Evolutionary conservation across 2,888 invertebrate species (phyloP).

Genomic region (Brachyptera putata): DNA sequence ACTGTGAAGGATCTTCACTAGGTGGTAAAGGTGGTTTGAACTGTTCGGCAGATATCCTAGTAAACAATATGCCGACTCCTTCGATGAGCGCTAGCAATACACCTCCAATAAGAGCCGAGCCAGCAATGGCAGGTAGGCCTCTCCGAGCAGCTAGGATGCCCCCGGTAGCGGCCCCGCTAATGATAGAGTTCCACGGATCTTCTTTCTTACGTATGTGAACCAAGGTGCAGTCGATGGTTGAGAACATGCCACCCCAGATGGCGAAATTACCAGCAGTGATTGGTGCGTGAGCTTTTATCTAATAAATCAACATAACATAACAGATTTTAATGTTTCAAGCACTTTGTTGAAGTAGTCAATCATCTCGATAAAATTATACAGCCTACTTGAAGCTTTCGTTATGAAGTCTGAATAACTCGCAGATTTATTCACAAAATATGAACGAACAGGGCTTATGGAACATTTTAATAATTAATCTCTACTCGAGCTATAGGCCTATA

Average conservation of each 20-base stretch:
- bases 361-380: too few species aligned
- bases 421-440: too few species aligned
- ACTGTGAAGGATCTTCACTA: constrained; percentile 70
- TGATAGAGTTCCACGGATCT: constrained; percentile 96
- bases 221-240: constrained; percentile 93
- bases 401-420: too few species aligned
- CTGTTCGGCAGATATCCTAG: constrained; percentile 86
- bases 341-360: too few species aligned
- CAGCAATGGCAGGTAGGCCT: constrained; percentile 85
- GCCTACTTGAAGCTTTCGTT: too few species aligned
- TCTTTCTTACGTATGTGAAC: constrained; percentile 92
- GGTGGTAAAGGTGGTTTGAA: constrained; percentile 79
- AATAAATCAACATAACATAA: not conserved
- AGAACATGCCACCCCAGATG: constrained; percentile 98
- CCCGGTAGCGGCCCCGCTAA: constrained; percentile 93
- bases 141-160: constrained; percentile 94
- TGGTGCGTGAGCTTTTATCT: constrained; percentile 51
- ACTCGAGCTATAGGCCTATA: too few species aligned
- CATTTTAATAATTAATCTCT: too few species aligned
- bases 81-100: constrained; percentile 94
- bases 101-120: constrained; percentile 94
- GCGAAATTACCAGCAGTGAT: constrained; percentile 96
- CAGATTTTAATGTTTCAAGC: not conserved
- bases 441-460: too few species aligned
- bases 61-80: constrained; percentile 93